phyloP scores from a whole-genome alignment of 2,113 vertebrate genomes.

The Chitala chitala region DNA sequence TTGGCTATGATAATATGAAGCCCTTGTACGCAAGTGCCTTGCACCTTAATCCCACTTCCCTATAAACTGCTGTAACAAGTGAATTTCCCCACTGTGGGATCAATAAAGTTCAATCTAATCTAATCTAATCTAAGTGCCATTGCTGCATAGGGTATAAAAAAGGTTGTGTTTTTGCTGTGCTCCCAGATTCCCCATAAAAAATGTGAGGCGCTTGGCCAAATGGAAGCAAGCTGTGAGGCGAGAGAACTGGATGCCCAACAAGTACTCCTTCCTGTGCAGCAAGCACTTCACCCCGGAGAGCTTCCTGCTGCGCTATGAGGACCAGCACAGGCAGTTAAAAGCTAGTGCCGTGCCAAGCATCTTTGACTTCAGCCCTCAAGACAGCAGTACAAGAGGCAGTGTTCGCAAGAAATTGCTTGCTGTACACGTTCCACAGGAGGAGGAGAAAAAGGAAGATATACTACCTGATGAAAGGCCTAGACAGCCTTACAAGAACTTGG shows the following conservation, averaged over 20 bases:
- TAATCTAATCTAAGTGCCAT: background rate
- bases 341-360: constrained; percentile 71
- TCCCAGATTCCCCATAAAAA: constrained; percentile 70
- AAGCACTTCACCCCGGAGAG: constrained; percentile 76
- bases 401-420: constrained; percentile 25
- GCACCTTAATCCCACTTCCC: too few relatives aligned
- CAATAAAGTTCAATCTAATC: too few relatives aligned
- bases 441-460: background rate
- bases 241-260: constrained; percentile 73
- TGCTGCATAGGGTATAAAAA: background rate
- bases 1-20: too few relatives aligned
- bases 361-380: constrained; percentile 62
- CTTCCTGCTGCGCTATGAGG: constrained; percentile 65
- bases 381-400: constrained; percentile 17
- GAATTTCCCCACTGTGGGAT: too few relatives aligned
- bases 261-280: constrained; percentile 75
- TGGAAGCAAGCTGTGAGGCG: constrained; percentile 72
- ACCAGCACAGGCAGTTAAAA: constrained; percentile 68
- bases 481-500: background rate
- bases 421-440: too few relatives aligned
- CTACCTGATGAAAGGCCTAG: background rate
- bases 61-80: too few relatives aligned
- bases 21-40: too few relatives aligned
- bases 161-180: background rate
- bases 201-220: constrained; percentile 66